Conservation (phyloP, 1,140 invertebrate species). For the Pseudachorutes palmiensis region DNA sequence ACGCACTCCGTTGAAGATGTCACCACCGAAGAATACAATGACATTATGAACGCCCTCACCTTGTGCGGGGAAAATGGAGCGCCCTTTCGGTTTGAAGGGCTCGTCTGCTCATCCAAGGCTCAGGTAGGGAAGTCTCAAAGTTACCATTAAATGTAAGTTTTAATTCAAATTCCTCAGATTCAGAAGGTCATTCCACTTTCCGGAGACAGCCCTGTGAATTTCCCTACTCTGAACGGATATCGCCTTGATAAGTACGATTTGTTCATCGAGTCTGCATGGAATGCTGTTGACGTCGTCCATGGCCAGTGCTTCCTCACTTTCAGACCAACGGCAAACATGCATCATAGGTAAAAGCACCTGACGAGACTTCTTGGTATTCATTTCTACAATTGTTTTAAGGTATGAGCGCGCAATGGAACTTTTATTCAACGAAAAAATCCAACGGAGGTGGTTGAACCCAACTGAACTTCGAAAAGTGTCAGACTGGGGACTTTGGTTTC, state of each 20-base stretch:
- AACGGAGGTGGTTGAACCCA: neutral
- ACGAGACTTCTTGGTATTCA: slow-evolving; percentile 13
- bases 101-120: slow-evolving; percentile 16
- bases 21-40: slow-evolving; percentile 24
- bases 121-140: slow-evolving; percentile 12
- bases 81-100: slow-evolving; percentile 24
- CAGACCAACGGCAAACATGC: slow-evolving; percentile 27
- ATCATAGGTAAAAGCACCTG: slow-evolving; percentile 24
- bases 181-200: no score
- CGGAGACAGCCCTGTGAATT: neutral
- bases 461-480: neutral
- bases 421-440: slow-evolving; percentile 1
- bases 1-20: slow-evolving; percentile 24
- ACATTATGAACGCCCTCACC: slow-evolving; percentile 25
- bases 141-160: no score
- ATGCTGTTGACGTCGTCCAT: slow-evolving; percentile 25
- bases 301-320: slow-evolving; percentile 29
- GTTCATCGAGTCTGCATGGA: slow-evolving; percentile 26
- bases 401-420: neutral
- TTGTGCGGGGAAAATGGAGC: slow-evolving; percentile 14
- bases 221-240: neutral
- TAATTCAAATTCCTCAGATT: no score
- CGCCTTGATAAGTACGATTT: slow-evolving; percentile 21
- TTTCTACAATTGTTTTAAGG: no score
- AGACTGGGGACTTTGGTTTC: neutral